phyloP scores from a whole-genome alignment of 1,140 invertebrate species.

The Drosophila trapezifrons region DNA sequence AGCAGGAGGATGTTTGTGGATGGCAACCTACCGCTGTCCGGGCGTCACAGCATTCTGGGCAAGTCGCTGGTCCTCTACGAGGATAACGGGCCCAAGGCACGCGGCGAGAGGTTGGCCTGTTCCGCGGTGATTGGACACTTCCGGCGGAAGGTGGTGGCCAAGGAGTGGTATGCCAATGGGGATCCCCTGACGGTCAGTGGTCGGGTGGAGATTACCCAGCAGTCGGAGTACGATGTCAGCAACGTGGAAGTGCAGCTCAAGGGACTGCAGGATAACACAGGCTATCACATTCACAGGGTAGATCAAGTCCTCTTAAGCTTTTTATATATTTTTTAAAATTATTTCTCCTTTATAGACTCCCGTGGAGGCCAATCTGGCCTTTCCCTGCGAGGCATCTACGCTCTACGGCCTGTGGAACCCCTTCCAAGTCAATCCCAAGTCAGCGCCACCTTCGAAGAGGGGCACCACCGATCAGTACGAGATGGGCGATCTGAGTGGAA shows the following conservation, averaged over 20 bases:
- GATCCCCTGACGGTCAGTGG: constrained; percentile 87
- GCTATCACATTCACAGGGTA: constrained; percentile 94
- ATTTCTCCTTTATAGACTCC: constrained; percentile 86
- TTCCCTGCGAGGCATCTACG: constrained; percentile 93
- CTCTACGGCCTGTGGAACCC: constrained; percentile 94
- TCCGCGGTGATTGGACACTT: constrained; percentile 91
- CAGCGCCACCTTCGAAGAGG: constrained; percentile 86
- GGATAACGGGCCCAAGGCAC: constrained; percentile 92
- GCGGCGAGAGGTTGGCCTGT: constrained; percentile 94
- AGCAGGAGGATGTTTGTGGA: constrained; percentile 93
- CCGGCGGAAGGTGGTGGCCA: constrained; percentile 92
- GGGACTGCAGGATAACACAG: constrained; percentile 88
- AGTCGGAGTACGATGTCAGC: constrained; percentile 93
- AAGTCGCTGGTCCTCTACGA: constrained; percentile 95
- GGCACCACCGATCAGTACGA: constrained; percentile 94
- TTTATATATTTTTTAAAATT: not conserved
- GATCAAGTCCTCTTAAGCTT: constrained; percentile 38
- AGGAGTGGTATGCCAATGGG: constrained; percentile 94
- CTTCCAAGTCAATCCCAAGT: constrained; percentile 87
- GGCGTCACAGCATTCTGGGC: constrained; percentile 90
- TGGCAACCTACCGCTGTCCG: constrained; percentile 90
- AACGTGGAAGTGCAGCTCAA: constrained; percentile 91
- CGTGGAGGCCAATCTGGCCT: constrained; percentile 91
- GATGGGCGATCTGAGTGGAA: constrained; percentile 95
- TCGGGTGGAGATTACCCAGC: constrained; percentile 92